These are phyloP conservation scores for Amphipoea oculea DNA, from an alignment of 2,888 invertebrate species.

Conservation along the genomic window DNA sequence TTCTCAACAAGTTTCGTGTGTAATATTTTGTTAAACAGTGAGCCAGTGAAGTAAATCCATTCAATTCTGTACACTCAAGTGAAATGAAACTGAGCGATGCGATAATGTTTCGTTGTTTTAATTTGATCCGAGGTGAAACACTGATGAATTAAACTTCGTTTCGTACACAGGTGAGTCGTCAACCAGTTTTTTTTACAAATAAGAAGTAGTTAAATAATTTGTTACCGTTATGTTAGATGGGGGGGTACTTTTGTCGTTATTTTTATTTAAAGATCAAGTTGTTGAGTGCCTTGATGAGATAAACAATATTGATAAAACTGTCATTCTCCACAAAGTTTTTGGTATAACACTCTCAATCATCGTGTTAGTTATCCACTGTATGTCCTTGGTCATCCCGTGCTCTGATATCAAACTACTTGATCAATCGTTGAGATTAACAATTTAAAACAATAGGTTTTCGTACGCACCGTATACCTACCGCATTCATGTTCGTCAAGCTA, in stretches of 20 bases:
- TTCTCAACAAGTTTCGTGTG: conserved; percentile 70
- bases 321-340: conserved; percentile 33
- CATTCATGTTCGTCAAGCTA: conserved; percentile 2
- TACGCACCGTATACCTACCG: conserved; percentile 17
- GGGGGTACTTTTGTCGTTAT: conserved; percentile 21
- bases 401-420: conserved; percentile 43
- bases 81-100: conserved; percentile 80
- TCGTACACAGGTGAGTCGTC: conserved; percentile 65
- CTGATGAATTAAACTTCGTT: conserved; percentile 66
- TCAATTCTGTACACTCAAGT: conserved; percentile 74
- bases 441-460: conserved; percentile 39
- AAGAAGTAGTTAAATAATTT: neutral
- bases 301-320: conserved; percentile 56
- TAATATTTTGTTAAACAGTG: conserved; percentile 75
- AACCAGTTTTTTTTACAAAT: conserved; percentile 23
- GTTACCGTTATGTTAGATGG: neutral
- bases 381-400: conserved; percentile 43
- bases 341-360: conserved; percentile 34
- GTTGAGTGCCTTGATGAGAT: conserved; percentile 11
- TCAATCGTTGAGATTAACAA: conserved; percentile 50
- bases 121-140: conserved; percentile 74
- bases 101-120: conserved; percentile 81
- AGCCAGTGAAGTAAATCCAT: conserved; percentile 69
- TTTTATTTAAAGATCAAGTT: conserved; percentile 11
- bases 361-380: conserved; percentile 33